A percentile compares a stretch with the other conserved stretches of the same genome.
phyloP scores from a whole-genome alignment of 2,113 vertebrate species.

The Laticauda colubrina region DNA sequence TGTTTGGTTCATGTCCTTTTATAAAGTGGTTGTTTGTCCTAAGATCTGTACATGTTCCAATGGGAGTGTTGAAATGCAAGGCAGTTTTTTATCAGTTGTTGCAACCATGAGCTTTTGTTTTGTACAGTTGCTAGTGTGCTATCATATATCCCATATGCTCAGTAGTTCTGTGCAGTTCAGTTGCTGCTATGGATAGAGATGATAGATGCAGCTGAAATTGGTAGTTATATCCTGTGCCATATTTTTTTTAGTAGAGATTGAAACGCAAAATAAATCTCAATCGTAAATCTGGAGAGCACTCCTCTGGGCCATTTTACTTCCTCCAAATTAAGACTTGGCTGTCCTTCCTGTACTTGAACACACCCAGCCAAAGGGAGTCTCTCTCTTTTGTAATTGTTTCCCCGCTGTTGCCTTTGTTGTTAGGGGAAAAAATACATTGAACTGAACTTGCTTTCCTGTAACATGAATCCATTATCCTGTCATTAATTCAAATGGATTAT shows the following conservation, averaged over 20 bases:
- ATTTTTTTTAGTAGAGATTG: neutral
- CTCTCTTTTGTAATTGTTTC: neutral
- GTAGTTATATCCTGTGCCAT: neutral
- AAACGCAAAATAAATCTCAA: neutral
- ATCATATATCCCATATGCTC: neutral
- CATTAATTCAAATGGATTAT: neutral
- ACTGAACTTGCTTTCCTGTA: neutral
- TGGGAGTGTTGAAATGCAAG: neutral
- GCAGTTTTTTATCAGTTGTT: neutral
- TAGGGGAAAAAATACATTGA: neutral
- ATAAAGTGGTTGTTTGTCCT: neutral
- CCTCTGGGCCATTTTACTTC: neutral
- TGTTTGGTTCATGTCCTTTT: neutral
- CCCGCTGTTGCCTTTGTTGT: neutral
- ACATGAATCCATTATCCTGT: neutral
- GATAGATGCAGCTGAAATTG: neutral
- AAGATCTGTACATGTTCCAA: neutral
- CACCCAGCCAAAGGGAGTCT: neutral
- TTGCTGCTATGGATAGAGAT: neutral
- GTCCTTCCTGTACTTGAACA: neutral
- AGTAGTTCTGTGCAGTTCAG: neutral
- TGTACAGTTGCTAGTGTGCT: neutral
- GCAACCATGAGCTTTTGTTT: neutral
- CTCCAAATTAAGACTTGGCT: neutral
- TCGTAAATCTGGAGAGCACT: neutral